A percentile compares a stretch with the other conserved stretches of the same genome.
phyloP scores from a whole-genome alignment of 2,113 vertebrate genomes.

The Oncorhynchus kisutch region DNA sequence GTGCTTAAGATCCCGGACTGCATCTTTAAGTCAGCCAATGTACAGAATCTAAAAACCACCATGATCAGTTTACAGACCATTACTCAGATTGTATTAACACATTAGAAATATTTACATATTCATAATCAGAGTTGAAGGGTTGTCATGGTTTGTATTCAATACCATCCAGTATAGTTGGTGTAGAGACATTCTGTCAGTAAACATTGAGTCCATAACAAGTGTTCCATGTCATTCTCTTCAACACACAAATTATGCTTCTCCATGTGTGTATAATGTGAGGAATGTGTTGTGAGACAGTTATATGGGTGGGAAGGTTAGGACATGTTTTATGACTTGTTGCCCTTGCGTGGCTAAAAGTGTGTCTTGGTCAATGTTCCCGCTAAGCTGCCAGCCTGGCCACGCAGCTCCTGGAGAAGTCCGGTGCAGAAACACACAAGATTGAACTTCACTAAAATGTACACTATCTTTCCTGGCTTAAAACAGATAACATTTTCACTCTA shows the following conservation, averaged over 20 bases:
- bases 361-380: too few species aligned
- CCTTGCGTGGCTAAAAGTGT: conserved; percentile 38
- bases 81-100: not conserved
- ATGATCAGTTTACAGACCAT: too few species aligned
- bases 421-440: too few species aligned
- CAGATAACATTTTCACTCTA: too few species aligned
- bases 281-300: conserved; percentile 40
- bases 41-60: too few species aligned
- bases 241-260: not conserved
- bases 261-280: conserved; percentile 20
- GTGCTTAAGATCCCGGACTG: too few species aligned
- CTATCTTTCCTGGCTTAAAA: too few species aligned
- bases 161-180: conserved; percentile 2
- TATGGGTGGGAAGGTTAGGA: conserved; percentile 46
- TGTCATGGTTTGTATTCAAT: not conserved
- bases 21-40: too few species aligned
- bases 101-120: not conserved
- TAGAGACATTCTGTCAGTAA: not conserved
- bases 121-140: not conserved
- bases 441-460: too few species aligned
- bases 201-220: not conserved
- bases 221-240: not conserved
- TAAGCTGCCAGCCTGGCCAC: too few species aligned
- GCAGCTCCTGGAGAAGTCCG: too few species aligned
- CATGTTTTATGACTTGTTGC: conserved; percentile 31